Evolutionary conservation across 2,113 vertebrate genomes (phyloP).

Genomic region (Tinamus guttatus): DNA sequence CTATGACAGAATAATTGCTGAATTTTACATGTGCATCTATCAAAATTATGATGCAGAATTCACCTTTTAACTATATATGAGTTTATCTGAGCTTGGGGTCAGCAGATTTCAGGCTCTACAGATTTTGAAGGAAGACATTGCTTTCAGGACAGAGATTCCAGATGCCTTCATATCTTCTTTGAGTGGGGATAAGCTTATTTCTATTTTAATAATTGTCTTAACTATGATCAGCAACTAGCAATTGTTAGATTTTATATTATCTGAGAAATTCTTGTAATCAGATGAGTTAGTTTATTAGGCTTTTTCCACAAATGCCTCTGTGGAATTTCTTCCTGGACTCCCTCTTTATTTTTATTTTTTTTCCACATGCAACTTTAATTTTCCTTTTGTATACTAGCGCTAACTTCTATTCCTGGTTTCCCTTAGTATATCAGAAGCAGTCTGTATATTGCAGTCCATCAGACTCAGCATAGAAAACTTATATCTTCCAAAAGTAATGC

Average conservation of each 20-base stretch:
- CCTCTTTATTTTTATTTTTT: background rate
- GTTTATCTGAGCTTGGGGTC: background rate
- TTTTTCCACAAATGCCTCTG: background rate
- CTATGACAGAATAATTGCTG: background rate
- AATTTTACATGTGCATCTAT: background rate
- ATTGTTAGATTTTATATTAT: background rate
- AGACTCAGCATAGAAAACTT: background rate
- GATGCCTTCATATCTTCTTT: background rate
- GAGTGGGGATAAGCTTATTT: background rate
- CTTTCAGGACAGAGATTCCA: rapidly evolving
- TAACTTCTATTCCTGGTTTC: background rate
- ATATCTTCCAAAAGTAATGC: background rate
- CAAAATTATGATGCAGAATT: background rate
- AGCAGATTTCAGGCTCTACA: background rate
- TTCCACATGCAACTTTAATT: background rate
- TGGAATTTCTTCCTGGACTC: rapidly evolving
- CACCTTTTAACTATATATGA: background rate
- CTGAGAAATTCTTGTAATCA: background rate
- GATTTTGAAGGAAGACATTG: background rate
- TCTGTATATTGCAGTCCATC: background rate
- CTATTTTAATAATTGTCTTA: background rate
- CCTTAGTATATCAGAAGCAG: background rate
- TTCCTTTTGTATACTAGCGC: background rate
- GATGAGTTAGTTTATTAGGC: background rate
- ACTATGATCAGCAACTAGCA: background rate